Conservation (phyloP, 2,797 vertebrate genomes). For the Clarias fuscus region DNA sequence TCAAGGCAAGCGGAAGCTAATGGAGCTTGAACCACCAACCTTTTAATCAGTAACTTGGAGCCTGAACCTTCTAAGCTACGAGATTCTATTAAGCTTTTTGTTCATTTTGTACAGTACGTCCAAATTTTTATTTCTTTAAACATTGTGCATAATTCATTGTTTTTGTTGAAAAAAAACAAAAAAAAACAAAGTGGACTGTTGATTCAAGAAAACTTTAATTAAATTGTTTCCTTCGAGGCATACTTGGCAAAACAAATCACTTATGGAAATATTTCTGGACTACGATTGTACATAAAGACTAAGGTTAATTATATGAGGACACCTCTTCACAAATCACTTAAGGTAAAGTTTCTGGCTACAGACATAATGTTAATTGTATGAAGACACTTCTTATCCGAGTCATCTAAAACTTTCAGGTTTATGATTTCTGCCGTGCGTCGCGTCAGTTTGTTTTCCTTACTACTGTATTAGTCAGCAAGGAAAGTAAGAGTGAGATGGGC, state of each 20-base stretch:
- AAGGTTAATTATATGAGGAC: background rate
- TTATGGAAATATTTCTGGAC: background rate
- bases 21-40: no score
- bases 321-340: background rate
- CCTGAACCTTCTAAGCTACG: no score
- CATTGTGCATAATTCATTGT: background rate
- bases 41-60: no score
- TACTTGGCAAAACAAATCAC: background rate
- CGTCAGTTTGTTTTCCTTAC: background rate
- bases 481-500: background rate
- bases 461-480: background rate
- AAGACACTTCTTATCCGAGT: background rate
- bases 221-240: background rate
- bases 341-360: background rate
- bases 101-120: background rate
- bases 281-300: background rate
- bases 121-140: background rate
- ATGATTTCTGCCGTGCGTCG: background rate
- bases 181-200: background rate
- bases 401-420: background rate
- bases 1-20: no score
- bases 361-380: background rate
- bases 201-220: background rate
- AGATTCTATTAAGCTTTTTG: background rate
- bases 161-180: background rate